phyloP scores from a whole-genome alignment of 92 coral and sea anemone species.

The Porites lobata region DNA sequence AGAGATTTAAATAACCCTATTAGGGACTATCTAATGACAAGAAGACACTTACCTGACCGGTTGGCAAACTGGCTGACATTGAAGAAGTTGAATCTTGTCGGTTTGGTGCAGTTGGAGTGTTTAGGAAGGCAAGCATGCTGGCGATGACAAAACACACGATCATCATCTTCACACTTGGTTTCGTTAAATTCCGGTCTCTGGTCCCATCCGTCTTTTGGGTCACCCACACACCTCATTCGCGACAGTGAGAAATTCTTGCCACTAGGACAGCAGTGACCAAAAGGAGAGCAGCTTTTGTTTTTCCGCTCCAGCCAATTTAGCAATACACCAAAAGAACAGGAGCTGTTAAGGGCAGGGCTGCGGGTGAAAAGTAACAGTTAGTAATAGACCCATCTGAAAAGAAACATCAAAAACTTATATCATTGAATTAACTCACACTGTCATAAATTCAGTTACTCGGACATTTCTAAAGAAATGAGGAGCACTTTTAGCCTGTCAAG shows the following conservation, averaged over 20 bases:
- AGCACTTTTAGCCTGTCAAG: no score
- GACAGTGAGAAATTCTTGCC: slow-evolving; percentile 2
- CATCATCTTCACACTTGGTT: slow-evolving; percentile 10
- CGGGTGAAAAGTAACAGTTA: not conserved
- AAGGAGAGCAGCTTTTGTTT: slow-evolving; percentile 34
- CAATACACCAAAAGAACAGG: slow-evolving; percentile 20
- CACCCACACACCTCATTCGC: slow-evolving; percentile 14
- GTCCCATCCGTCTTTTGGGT: slow-evolving; percentile 2
- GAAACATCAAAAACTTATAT: no score
- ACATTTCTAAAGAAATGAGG: no score
- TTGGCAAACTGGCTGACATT: slow-evolving; percentile 39
- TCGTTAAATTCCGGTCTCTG: not conserved
- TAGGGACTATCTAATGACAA: not conserved
- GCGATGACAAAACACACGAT: slow-evolving; percentile 15
- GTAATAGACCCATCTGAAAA: not conserved
- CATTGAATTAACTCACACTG: no score
- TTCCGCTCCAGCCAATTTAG: slow-evolving; percentile 17
- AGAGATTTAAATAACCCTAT: not conserved
- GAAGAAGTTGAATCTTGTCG: slow-evolving; percentile 6
- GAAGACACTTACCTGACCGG: slow-evolving; percentile 17
- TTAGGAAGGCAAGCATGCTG: slow-evolving; percentile 33
- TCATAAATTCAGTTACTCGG: no score
- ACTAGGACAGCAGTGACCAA: slow-evolving; percentile 12
- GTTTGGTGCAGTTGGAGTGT: slow-evolving; percentile 27
- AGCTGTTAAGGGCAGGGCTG: slow-evolving; percentile 24